phyloP scores from a whole-genome alignment of 2,888 invertebrate genomes.

The Eristalinus aeneus region DNA sequence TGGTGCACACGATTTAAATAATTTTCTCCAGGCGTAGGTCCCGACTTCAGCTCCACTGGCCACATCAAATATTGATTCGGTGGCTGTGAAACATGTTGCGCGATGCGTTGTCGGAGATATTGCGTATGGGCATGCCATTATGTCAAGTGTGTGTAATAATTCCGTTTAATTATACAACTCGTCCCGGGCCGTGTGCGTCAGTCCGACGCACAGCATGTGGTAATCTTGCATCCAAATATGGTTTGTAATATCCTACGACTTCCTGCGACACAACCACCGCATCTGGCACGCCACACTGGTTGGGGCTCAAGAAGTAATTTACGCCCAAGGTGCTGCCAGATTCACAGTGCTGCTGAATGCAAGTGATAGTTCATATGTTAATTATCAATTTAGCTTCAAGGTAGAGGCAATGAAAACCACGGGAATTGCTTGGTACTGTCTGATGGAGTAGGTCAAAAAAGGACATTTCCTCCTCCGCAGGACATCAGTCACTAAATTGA shows the following conservation, averaged over 20 bases:
- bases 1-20: slow-evolving; percentile 63
- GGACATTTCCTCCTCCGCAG: no score
- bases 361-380: slow-evolving; percentile 18
- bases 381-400: slow-evolving; percentile 5
- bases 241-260: slow-evolving; percentile 13
- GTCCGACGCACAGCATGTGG: neutral
- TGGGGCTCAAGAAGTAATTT: slow-evolving; percentile 4
- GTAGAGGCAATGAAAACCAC: slow-evolving; percentile 12
- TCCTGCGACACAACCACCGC: neutral
- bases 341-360: slow-evolving; percentile 3
- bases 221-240: neutral
- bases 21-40: slow-evolving; percentile 62
- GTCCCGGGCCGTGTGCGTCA: neutral
- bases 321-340: neutral
- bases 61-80: slow-evolving; percentile 66
- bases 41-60: slow-evolving; percentile 51
- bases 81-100: slow-evolving; percentile 25
- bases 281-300: neutral
- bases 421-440: no score
- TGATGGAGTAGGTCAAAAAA: no score
- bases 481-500: slow-evolving; percentile 40
- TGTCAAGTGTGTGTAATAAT: slow-evolving; percentile 48
- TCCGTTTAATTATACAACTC: slow-evolving; percentile 60
- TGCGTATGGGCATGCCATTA: slow-evolving; percentile 5
- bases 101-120: slow-evolving; percentile 32